phyloP scores from a whole-genome alignment of 1,140 invertebrate genomes.

The Drosophila jambulina region DNA sequence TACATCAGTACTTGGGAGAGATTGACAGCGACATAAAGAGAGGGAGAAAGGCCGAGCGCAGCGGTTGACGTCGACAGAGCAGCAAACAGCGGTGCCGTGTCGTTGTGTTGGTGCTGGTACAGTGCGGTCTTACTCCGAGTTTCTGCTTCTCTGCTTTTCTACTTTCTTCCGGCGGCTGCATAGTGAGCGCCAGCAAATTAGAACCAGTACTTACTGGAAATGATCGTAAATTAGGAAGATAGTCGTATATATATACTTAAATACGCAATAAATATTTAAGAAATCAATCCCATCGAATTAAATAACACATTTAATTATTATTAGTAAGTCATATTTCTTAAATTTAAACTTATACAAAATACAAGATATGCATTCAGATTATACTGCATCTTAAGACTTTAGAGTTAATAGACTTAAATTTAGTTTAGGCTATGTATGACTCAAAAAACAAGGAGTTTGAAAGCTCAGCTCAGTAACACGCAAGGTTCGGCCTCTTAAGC shows the following conservation, averaged over 20 bases:
- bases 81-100: not conserved
- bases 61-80: conserved; percentile 1
- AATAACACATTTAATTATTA: not conserved
- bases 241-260: no score
- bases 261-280: not conserved
- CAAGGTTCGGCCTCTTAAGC: not conserved
- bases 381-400: not conserved
- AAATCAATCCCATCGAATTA: not conserved
- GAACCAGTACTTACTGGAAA: not conserved
- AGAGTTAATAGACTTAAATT: not conserved
- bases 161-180: conserved; percentile 14
- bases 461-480: not conserved
- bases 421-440: no score
- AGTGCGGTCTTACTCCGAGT: conserved; percentile 51
- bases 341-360: not conserved
- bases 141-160: conserved; percentile 35
- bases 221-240: not conserved
- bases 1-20: conserved; percentile 14
- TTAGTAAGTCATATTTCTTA: not conserved
- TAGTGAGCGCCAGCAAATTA: conserved; percentile 12
- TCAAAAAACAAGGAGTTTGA: not conserved
- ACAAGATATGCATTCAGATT: not conserved
- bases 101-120: conserved; percentile 32
- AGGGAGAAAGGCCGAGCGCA: conserved; percentile 14
- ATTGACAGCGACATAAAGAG: conserved; percentile 11